Evolutionary conservation across 2,797 vertebrate genomes (phyloP), one percentile per base, ranked within the genome.

Genomic region (Hylomyscus alleni): DNA sequence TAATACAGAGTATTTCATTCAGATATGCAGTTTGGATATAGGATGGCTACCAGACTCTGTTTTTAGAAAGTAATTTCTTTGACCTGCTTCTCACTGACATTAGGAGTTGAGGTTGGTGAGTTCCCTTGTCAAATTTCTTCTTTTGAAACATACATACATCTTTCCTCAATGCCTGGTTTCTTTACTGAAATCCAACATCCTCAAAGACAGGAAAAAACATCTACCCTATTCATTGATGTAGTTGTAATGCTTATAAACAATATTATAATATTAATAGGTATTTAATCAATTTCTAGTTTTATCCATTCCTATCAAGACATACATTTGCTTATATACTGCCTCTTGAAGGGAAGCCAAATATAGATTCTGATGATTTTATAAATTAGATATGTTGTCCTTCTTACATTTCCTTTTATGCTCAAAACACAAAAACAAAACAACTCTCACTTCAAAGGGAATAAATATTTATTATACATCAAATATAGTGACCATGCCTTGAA

Each of bases 291-390:
- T 96, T 67, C n/a, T n/a, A 24, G 81, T n/a, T 93, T 92, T 75
- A 93, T 40, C 19, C 89, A 0, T 75, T 93, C n/a, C 47, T 1
- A 12, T 17, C 31, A 44, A 31, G 26, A 96, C 24, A 67, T 85
- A 6, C 82, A 78, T 95, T 93, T 86, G 29, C n/a, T 58, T 65
- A 14, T 44, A 52, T 94, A 73, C 14, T 62, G 62, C 81, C 34
- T 78, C 93, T 52, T 96, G 52, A 93, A 81, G 50, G 73, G 37
- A 85, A 77, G 17, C 22, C 77, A 78, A 78, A 75, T 88, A 82
- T 4, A 22, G 1, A 73, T 93, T 29, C 11, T 37, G 77, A 58
- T 52, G 4, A 76, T 87, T 88, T 65, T 90, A n/a, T 7, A 75
- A 81, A 90, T 77, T 75, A 85, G 47, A 62, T 60, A 65, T 82